Evolutionary conservation across 2,113 vertebrate genomes (phyloP).

Genomic region (Cottus gobio): DNA sequence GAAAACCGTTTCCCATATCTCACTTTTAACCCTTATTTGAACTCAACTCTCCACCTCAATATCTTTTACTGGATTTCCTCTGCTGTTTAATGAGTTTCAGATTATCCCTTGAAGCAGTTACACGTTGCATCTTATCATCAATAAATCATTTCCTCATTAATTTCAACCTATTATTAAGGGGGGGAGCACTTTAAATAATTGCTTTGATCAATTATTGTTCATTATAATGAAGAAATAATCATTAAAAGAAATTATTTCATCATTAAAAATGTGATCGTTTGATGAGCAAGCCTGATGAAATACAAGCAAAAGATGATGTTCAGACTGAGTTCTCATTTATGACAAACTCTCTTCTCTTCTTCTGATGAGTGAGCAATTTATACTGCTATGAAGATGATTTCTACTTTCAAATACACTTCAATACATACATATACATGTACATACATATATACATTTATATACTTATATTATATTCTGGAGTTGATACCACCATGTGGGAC

Average conservation of each 20-base stretch:
- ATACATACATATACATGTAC: too few relatives aligned
- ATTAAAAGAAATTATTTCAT: not conserved
- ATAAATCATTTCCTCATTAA: slow-evolving; percentile 33
- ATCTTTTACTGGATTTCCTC: not conserved
- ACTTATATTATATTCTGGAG: too few relatives aligned
- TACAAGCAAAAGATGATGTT: not conserved
- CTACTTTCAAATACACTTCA: not conserved
- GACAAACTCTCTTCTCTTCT: not conserved
- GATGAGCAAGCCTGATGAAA: slow-evolving; percentile 28
- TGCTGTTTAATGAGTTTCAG: slow-evolving; percentile 8
- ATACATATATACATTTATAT: too few relatives aligned
- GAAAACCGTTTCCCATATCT: not conserved
- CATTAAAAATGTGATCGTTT: not conserved
- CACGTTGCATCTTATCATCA: slow-evolving; percentile 13
- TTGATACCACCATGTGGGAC: too few relatives aligned
- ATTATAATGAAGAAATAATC: not conserved
- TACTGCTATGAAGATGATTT: too few relatives aligned
- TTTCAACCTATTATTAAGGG: not conserved
- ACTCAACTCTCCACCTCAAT: not conserved
- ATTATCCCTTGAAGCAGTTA: slow-evolving; percentile 17
- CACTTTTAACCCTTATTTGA: slow-evolving; percentile 9
- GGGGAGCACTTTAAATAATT: slow-evolving; percentile 1
- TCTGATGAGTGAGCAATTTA: not conserved
- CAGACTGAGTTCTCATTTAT: not conserved
- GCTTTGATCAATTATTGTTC: slow-evolving; percentile 22